phyloP scores from a whole-genome alignment of 2,797 vertebrate genomes.

The Eulemur albifrons region DNA sequence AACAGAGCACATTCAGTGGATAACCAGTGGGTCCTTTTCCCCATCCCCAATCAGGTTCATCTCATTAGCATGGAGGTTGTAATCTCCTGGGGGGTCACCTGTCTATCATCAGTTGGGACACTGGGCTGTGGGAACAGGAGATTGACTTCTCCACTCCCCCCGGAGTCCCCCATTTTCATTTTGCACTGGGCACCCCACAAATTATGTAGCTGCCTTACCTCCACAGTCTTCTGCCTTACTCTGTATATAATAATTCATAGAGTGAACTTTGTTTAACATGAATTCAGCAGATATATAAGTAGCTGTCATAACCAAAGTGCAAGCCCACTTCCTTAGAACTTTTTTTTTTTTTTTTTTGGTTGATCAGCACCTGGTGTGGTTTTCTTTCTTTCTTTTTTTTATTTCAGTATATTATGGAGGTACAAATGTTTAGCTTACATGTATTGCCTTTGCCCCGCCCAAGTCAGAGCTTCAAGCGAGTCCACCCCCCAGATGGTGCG shows the following conservation, averaged over 20 bases:
- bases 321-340: neutral
- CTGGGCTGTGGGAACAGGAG: neutral
- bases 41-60: neutral
- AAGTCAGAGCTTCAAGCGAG: too few relatives aligned
- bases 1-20: neutral
- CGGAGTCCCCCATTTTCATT: neutral
- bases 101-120: neutral
- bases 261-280: neutral
- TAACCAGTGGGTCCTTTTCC: too few relatives aligned
- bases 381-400: too few relatives aligned
- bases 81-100: neutral
- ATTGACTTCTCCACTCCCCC: neutral
- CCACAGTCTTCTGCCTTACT: neutral
- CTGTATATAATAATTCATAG: neutral
- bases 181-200: neutral
- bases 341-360: neutral
- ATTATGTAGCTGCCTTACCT: neutral
- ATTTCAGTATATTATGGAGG: too few relatives aligned
- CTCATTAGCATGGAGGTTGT: neutral
- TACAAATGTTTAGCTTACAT: too few relatives aligned
- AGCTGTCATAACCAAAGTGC: neutral
- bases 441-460: too few relatives aligned
- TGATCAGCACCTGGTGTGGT: too few relatives aligned
- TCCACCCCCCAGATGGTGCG: too few relatives aligned
- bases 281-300: neutral